Base-by-base conservation (phyloP, 2,888 invertebrate species). In the Onthophagus sagittarius region DNA sequence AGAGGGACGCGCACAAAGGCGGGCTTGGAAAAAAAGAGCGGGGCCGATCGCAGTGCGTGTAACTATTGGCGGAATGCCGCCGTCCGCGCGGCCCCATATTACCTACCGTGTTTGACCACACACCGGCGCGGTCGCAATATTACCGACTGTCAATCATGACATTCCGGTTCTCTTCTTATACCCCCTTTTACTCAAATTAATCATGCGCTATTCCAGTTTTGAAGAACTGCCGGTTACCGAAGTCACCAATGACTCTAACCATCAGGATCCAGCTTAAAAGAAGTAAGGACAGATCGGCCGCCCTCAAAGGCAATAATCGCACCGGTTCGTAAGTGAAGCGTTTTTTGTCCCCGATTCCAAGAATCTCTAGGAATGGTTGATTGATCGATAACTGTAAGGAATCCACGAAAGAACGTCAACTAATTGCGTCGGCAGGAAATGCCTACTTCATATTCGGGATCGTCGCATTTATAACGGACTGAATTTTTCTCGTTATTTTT, bases 11-110 rank as follows among this genome's bases (percentile, higher is more conserved):
- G 71, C 71, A 67, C 67, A 67, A 67, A 80, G 79, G 79, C 78
- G 79, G 78, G 77, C 71, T 71, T 63, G 73, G 63, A 75, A 77
- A 70, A 69, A 75, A 81, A 79, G 79, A 79, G 63, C 72, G 69
- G 62, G 71, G 71, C 53, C 79, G 78, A 80, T 80, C 76, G 80
- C 77, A 72, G 77, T 76, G 80, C 78, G 79, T 77, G 79, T 75
- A 79, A 77, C 79, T 79, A 80, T 80, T 77, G 81, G 77, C 76
- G 78, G 80, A 81, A 82, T 82, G 81, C 77, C 79, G 79, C 79
- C 81, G 81, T 81, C 78, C 80, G 74, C 78, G 75, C 77, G 78
- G 78, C 77, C 39, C 76, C 76, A 80, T 80, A 80, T 75, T 73
- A 73, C 75, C 73, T 73, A 71, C 73, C 73, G 75, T 77, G 75